Evolutionary conservation across 1,140 invertebrate genomes (phyloP).

Genomic region (Caenorhabditis remanei): DNA sequence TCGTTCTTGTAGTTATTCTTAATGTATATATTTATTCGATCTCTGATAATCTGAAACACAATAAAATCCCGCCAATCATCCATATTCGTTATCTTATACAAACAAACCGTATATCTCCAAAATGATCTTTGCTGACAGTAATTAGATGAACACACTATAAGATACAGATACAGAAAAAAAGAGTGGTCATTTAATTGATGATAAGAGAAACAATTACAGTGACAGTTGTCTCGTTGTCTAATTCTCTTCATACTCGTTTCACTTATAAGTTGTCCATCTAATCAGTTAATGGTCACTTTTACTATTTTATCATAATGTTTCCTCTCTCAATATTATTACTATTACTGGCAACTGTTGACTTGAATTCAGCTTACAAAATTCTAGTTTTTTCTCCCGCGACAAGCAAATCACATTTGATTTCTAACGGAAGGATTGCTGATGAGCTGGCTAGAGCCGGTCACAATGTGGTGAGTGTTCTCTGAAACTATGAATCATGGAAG

Average conservation of each 20-base stretch:
- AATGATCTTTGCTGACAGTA: not conserved
- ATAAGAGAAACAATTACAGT: not conserved
- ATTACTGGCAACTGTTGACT: not conserved
- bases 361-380: not conserved
- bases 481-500: too few relatives aligned
- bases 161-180: conserved; percentile 19
- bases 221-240: not conserved
- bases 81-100: not conserved
- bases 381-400: conserved; percentile 20
- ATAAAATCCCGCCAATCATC: too few relatives aligned
- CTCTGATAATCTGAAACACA: too few relatives aligned
- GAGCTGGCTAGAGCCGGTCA: conserved; percentile 12
- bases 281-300: not conserved
- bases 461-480: not conserved
- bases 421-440: conserved; percentile 13
- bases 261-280: not conserved
- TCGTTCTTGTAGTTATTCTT: not conserved
- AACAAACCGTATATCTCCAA: not conserved
- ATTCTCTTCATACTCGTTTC: not conserved
- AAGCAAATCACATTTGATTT: conserved; percentile 26
- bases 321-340: not conserved
- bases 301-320: not conserved
- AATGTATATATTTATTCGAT: not conserved
- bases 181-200: not conserved
- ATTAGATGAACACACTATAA: not conserved